Percentiles rank a stretch among this genome's conserved stretches.
These are phyloP conservation scores for Pachydiplax longipennis DNA, from an alignment of 2,888 invertebrate genomes.

Conservation along the genomic window DNA sequence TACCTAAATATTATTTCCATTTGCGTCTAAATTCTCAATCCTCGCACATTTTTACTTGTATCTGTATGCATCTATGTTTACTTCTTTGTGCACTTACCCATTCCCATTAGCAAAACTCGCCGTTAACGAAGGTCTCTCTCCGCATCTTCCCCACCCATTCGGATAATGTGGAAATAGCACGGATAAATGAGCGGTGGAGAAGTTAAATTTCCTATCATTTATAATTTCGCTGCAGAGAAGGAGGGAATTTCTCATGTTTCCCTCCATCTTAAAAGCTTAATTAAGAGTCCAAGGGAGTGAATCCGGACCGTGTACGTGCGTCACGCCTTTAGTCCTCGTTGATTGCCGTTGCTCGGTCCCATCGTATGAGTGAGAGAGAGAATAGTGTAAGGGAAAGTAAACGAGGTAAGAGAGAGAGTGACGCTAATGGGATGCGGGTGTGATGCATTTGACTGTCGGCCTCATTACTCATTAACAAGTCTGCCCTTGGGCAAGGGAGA, in stretches of 20 bases:
- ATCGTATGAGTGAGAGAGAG: not conserved
- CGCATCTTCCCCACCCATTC: not conserved
- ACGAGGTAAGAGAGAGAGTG: not conserved
- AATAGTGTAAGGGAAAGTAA: not conserved
- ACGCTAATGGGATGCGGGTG: not conserved
- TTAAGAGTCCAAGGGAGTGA: not conserved
- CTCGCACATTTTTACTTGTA: not conserved
- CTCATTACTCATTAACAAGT: not conserved
- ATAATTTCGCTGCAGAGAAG: not conserved
- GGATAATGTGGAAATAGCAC: not conserved
- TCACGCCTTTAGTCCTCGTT: not conserved
- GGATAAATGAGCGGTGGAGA: not conserved
- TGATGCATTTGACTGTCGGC: not conserved
- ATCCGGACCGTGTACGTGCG: not conserved
- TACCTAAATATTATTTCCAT: not conserved
- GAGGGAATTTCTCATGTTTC: not conserved
- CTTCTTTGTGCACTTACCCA: not conserved
- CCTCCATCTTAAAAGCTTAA: not conserved
- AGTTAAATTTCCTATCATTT: not conserved
- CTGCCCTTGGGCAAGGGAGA: not conserved
- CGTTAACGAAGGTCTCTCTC: not conserved
- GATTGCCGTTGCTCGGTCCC: not conserved
- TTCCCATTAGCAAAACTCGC: not conserved
- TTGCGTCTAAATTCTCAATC: not conserved
- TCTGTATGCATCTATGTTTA: not conserved